These are phyloP conservation scores for Albula goreensis DNA, from an alignment of 2,113 vertebrate species.

Conservation along the genomic window DNA sequence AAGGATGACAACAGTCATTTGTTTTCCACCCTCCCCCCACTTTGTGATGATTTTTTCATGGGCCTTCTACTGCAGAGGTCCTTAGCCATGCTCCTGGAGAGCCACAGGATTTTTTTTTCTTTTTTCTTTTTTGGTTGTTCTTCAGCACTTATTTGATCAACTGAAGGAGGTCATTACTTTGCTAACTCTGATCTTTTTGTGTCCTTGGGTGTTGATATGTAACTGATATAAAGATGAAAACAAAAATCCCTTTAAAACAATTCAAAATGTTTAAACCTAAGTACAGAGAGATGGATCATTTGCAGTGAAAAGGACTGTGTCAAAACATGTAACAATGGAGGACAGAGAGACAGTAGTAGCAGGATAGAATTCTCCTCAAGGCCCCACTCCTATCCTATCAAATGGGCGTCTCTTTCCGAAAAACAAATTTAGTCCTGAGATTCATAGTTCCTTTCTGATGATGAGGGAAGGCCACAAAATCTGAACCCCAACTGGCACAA, in stretches of 20 bases:
- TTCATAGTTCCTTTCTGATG: slow-evolving; percentile 33
- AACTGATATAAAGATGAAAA: background rate
- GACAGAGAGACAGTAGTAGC: background rate
- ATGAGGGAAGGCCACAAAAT: slow-evolving; percentile 70
- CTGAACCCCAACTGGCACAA: slow-evolving; percentile 39
- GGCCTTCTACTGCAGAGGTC: background rate
- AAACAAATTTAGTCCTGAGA: background rate
- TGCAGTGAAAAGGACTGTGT: background rate
- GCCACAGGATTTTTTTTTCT: too few species aligned
- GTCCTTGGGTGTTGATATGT: background rate
- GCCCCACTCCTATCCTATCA: background rate
- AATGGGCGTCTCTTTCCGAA: background rate
- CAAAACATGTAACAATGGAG: background rate
- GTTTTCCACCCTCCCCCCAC: background rate
- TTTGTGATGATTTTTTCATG: background rate
- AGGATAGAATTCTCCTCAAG: background rate
- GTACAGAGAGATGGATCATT: background rate
- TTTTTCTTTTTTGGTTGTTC: too few species aligned
- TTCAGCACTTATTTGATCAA: too few species aligned
- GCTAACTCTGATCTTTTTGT: background rate
- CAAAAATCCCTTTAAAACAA: background rate
- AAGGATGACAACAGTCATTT: too few species aligned
- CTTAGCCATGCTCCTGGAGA: background rate
- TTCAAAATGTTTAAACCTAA: background rate
- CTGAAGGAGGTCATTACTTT: background rate